These are phyloP conservation scores for Rhodeus uyekii DNA, from an alignment of 2,797 vertebrate genomes.

Conservation along the genomic window DNA sequence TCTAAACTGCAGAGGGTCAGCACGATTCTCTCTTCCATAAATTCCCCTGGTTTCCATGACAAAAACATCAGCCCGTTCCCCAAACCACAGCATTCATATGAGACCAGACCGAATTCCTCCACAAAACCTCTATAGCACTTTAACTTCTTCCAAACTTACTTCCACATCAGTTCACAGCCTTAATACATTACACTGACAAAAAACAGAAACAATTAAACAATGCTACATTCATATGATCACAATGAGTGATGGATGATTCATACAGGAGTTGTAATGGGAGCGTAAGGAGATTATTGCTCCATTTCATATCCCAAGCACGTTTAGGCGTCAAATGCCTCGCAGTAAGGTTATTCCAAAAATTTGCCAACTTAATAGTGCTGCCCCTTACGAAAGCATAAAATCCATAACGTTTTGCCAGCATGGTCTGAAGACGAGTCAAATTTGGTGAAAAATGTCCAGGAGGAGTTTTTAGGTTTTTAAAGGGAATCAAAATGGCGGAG, in stretches of 20 bases:
- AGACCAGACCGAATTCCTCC: constrained; percentile 4
- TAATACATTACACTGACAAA: constrained; percentile 18
- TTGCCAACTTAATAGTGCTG: neutral
- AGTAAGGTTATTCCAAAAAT: neutral
- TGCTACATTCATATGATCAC: neutral
- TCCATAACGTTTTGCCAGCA: too few relatives aligned
- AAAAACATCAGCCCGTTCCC: constrained; percentile 4
- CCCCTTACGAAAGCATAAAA: neutral
- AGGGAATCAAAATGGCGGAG: too few relatives aligned
- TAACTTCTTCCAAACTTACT: neutral
- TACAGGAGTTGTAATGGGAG: constrained; percentile 10
- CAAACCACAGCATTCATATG: constrained; percentile 19
- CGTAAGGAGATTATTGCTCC: neutral
- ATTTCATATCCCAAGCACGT: neutral
- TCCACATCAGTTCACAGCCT: constrained; percentile 12
- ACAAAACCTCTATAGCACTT: constrained; percentile 9
- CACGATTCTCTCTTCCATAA: constrained; percentile 1
- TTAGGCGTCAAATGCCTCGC: neutral
- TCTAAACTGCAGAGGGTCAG: constrained; percentile 21
- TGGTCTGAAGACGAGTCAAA: too few relatives aligned
- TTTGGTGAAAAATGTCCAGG: too few relatives aligned
- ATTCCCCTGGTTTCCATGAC: neutral
- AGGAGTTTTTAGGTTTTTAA: too few relatives aligned
- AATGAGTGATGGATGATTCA: constrained; percentile 16
- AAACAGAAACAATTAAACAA: constrained; percentile 18